A percentile compares a stretch with the other conserved stretches of the same genome.
phyloP scores from a whole-genome alignment of 2,888 invertebrate species.

The Lepidocyrtoides sp. region DNA sequence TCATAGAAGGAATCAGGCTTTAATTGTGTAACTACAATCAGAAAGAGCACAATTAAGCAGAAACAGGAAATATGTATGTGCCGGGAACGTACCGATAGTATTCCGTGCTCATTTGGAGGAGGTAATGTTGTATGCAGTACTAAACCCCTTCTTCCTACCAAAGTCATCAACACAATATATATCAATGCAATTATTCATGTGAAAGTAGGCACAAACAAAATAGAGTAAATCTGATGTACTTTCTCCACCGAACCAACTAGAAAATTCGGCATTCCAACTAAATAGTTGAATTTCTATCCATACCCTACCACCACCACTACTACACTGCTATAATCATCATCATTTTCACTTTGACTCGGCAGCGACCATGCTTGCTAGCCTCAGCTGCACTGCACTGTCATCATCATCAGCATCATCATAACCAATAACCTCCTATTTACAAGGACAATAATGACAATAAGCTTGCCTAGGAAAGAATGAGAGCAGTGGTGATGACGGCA shows the following conservation, averaged over 20 bases:
- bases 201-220: neutral
- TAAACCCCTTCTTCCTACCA: too few relatives aligned
- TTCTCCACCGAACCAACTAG: neutral
- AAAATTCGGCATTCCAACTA: conserved; percentile 9
- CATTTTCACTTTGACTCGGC: neutral
- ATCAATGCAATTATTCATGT: conserved; percentile 17
- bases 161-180: too few relatives aligned
- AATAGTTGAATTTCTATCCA: conserved; percentile 33
- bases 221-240: neutral
- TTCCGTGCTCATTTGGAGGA: neutral
- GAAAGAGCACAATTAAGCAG: conserved; percentile 2
- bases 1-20: conserved; percentile 23
- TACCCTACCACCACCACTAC: too few relatives aligned
- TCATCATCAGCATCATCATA: conserved; percentile 29
- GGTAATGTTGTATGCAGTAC: too few relatives aligned
- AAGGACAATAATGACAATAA: conserved; percentile 5
- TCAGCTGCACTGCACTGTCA: conserved; percentile 58
- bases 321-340: conserved; percentile 17
- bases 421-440: conserved; percentile 26
- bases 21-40: conserved; percentile 1
- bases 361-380: conserved; percentile 31
- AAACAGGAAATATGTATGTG: conserved; percentile 11
- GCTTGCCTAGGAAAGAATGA: neutral
- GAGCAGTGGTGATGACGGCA: neutral
- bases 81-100: too few relatives aligned